These are phyloP conservation scores for Eupristina koningsbergeri DNA, from an alignment of 1,140 invertebrate species.

Conservation along the genomic window DNA sequence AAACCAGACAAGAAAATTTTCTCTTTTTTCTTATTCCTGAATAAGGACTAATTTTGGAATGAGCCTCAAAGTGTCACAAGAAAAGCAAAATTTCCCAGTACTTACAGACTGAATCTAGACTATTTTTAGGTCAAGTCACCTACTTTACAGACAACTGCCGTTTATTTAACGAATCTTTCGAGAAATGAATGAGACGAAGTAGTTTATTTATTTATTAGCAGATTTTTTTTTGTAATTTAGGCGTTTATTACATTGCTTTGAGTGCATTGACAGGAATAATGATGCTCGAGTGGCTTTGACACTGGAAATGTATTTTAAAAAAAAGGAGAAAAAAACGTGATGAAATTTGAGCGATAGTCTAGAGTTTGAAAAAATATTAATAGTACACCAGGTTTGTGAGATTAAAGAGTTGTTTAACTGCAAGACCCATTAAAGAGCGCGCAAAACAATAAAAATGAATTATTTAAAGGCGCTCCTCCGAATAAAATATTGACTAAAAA, in stretches of 20 bases:
- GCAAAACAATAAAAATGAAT: too few relatives aligned
- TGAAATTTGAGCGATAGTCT: too few relatives aligned
- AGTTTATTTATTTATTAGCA: background rate
- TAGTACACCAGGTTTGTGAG: too few relatives aligned
- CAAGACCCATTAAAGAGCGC: too few relatives aligned
- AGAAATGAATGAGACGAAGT: slow-evolving; percentile 27
- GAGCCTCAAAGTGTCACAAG: slow-evolving; percentile 10
- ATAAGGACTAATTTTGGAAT: slow-evolving; percentile 48
- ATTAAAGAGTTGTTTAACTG: too few relatives aligned
- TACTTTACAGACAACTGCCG: slow-evolving; percentile 43
- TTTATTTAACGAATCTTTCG: slow-evolving; percentile 39
- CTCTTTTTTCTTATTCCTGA: slow-evolving; percentile 28
- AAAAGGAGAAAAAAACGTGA: too few relatives aligned
- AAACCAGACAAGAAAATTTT: background rate
- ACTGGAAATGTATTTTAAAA: too few relatives aligned
- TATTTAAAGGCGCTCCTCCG: too few relatives aligned
- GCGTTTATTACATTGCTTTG: background rate
- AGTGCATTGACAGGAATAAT: too few relatives aligned
- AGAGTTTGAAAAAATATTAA: too few relatives aligned
- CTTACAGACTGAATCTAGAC: slow-evolving; percentile 31
- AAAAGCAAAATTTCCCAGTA: slow-evolving; percentile 29
- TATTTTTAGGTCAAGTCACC: slow-evolving; percentile 50
- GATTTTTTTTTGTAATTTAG: background rate
- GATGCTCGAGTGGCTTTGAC: too few relatives aligned
- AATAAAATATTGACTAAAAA: too few relatives aligned